Base-by-base conservation (phyloP, 1,140 invertebrate genomes). In the Olivierus martensii region DNA sequence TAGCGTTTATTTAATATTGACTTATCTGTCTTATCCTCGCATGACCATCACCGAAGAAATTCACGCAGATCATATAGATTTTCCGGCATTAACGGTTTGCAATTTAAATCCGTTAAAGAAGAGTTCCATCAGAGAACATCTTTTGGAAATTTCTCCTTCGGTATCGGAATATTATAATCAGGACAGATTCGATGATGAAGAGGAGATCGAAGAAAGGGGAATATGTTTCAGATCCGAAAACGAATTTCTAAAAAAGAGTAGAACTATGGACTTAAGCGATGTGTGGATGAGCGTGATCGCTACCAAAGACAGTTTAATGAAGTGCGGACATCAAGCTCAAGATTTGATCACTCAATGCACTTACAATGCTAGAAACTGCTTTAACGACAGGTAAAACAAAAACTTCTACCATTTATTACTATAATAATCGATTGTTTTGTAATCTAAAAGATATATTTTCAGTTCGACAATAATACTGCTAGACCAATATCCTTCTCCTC, bases 331-430 rank as follows among this genome's bases (percentile, higher is more conserved):
- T 22, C 52, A 54, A 37, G 60, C 59, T 14, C 56, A 61, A 35
- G 61, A 62, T 47, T 41, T 62, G 18, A 59, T 61, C 12, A 48
- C 53, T 36, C 57, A 59, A 15, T 61, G 59, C 48, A 61, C 53
- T 9, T 59, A 56, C 18, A 55, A 58, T 37, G 49, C 53, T 11
- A 53, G 54, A 28, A 58, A 61, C 35, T 61, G 59, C 28, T 59
- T 52, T 36, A 59, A 61, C 37, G 37, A 28, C 35, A 56, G 53
- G 51, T 56, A 18, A 56, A 49, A 42, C 3, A 7, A 17, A 14
- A 36, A n/a, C 10, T 17, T 47, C 34, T 12, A 47, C n/a, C 17
- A 19, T 46, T 46, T 21, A 46, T 34, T 19, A 21, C n/a, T 19
- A 21, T 51, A 9, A 41, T 41, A 18, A 10, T 7, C n/a, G 44